Percentiles rank a stretch among this genome's conserved stretches.
phyloP scores from a whole-genome alignment of 2,113 vertebrate species.

The Ivindomyrus marchei region DNA sequence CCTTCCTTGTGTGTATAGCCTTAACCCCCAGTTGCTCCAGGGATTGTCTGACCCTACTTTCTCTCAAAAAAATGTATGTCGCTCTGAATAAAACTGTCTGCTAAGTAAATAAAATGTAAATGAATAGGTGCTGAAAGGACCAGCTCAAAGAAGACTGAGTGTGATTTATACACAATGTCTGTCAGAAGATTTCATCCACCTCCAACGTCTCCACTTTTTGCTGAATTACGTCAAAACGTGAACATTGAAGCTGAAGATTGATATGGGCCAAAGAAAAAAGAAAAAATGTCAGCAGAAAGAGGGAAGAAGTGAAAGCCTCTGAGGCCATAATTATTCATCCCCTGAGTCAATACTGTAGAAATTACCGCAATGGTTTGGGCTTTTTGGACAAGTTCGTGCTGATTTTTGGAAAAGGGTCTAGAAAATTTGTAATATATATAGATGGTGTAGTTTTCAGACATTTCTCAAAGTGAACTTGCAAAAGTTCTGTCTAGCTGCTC shows the following conservation, averaged over 20 bases:
- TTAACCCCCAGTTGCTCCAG: neutral
- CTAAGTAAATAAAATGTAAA: neutral
- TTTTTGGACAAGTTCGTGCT: neutral
- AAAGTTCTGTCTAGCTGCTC: neutral
- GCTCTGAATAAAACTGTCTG: neutral
- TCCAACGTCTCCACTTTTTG: neutral
- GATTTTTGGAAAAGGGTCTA: neutral
- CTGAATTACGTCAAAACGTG: neutral
- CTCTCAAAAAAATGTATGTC: neutral
- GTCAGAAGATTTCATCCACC: neutral
- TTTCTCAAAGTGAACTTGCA: neutral
- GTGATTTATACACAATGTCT: neutral
- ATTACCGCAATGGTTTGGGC: neutral
- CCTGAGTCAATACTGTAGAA: neutral
- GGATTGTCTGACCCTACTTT: neutral
- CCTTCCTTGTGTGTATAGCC: neutral
- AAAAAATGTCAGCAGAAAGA: neutral
- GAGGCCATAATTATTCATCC: neutral
- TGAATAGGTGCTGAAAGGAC: neutral
- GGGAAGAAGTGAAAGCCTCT: neutral
- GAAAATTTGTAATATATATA: neutral
- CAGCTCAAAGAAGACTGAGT: neutral
- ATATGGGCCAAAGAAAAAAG: neutral
- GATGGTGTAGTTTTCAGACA: neutral
- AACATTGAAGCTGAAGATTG: neutral